Evolutionary conservation across 2,113 vertebrate species (phyloP).

Genomic region (Aepyceros melampus): DNA sequence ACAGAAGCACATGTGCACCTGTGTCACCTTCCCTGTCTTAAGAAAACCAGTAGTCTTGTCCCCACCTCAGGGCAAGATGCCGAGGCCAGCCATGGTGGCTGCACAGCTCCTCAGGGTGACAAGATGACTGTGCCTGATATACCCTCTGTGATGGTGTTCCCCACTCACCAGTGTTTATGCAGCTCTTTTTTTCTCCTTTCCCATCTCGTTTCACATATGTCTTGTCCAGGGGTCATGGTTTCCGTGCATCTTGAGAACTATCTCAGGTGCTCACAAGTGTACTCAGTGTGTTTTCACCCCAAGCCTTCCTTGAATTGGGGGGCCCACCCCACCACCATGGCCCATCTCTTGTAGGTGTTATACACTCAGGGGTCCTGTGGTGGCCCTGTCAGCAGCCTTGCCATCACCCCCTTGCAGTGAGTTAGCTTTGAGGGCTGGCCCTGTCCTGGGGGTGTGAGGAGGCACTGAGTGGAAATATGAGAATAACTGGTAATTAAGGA

Average conservation of each 20-base stretch:
- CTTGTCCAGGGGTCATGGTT: not conserved
- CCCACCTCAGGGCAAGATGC: fast-evolving
- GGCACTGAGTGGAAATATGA: fast-evolving
- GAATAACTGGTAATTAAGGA: not conserved
- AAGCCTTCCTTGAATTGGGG: no score
- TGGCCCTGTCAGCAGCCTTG: not conserved
- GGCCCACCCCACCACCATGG: no score
- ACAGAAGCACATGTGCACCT: fast-evolving
- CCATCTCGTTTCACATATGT: fast-evolving
- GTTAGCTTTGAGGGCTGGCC: not conserved
- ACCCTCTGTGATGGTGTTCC: not conserved
- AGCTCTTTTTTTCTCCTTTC: not conserved
- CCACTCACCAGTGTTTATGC: not conserved
- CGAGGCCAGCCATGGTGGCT: fast-evolving
- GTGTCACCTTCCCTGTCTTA: fast-evolving
- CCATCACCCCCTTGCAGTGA: not conserved
- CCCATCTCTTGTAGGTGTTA: no score
- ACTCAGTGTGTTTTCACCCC: fast-evolving
- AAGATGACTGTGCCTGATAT: not conserved
- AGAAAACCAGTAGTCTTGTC: not conserved
- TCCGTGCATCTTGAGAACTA: fast-evolving
- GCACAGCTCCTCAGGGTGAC: not conserved
- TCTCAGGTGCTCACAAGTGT: fast-evolving
- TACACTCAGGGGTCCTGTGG: fast-evolving
- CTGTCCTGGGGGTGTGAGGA: fast-evolving